Conservation (phyloP, 2,113 vertebrate species). For the Gobio gobio region DNA sequence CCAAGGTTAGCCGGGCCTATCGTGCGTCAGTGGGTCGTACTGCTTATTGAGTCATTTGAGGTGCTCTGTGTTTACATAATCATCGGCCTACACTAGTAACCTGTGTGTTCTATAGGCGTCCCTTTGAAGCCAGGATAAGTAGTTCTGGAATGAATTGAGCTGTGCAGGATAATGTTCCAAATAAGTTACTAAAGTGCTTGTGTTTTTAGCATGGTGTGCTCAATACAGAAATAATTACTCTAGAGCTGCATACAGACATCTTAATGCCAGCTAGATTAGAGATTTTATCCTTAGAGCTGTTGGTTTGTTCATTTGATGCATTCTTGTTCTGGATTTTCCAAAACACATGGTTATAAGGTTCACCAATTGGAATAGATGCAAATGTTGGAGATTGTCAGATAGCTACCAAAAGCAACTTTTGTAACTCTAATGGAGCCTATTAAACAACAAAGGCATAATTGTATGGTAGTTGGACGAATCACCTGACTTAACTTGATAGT, state of each 20-base stretch:
- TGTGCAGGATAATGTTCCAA: conserved; percentile 26
- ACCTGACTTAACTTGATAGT: conserved; percentile 50
- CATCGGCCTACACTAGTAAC: not conserved
- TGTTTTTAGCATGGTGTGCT: conserved; percentile 38
- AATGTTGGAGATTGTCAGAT: conserved; percentile 48
- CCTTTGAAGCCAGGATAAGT: conserved; percentile 48
- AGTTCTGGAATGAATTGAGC: conserved; percentile 48
- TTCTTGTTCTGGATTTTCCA: conserved; percentile 6
- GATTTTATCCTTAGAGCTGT: conserved; percentile 24
- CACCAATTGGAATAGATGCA: conserved; percentile 6
- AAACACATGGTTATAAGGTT: not conserved
- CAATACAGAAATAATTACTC: conserved; percentile 41
- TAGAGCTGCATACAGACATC: conserved; percentile 23
- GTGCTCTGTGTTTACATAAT: conserved; percentile 49
- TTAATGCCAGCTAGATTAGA: conserved; percentile 39
- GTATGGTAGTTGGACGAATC: conserved; percentile 55
- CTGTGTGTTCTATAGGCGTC: conserved; percentile 3
- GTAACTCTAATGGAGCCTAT: conserved; percentile 57
- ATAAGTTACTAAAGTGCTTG: conserved; percentile 34
- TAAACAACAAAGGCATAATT: conserved; percentile 59
- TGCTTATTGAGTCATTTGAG: conserved; percentile 40
- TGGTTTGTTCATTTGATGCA: not conserved
- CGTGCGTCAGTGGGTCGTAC: not conserved
- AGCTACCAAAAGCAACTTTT: conserved; percentile 37
- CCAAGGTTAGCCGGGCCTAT: not conserved